These are phyloP conservation scores for Drosophila mercatorum DNA, from an alignment of 2,888 invertebrate species.

Conservation along the genomic window DNA sequence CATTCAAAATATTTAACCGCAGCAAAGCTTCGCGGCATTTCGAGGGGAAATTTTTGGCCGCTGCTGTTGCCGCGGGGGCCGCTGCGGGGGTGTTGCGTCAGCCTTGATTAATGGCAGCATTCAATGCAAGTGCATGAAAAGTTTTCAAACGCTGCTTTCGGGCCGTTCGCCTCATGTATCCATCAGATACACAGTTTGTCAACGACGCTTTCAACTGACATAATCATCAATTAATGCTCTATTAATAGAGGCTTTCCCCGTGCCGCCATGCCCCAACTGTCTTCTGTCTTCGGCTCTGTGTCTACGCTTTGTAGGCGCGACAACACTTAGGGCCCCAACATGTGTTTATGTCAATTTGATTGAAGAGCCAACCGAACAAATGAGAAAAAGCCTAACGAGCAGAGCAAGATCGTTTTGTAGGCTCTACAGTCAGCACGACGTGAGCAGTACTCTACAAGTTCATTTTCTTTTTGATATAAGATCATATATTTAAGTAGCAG, in stretches of 20 bases:
- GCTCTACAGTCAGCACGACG: not conserved
- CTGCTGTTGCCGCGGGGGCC: not conserved
- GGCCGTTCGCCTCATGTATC: slow-evolving; percentile 52
- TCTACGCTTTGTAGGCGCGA: slow-evolving; percentile 46
- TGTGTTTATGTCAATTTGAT: slow-evolving; percentile 78
- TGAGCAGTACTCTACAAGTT: not conserved
- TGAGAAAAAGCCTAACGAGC: slow-evolving; percentile 32
- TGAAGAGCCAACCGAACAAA: slow-evolving; percentile 55
- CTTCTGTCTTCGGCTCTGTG: slow-evolving; percentile 6
- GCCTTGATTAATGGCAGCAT: slow-evolving; percentile 72
- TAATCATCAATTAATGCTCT: slow-evolving; percentile 83
- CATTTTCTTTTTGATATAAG: too few relatives aligned
- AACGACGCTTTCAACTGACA: slow-evolving; percentile 82
- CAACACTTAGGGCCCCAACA: slow-evolving; percentile 74
- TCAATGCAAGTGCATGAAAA: slow-evolving; percentile 72
- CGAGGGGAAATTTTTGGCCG: not conserved
- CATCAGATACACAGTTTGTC: slow-evolving; percentile 78
- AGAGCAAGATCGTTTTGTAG: not conserved
- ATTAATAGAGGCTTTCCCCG: slow-evolving; percentile 72
- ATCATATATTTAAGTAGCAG: too few relatives aligned
- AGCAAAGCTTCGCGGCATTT: slow-evolving; percentile 41
- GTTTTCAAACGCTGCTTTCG: slow-evolving; percentile 36
- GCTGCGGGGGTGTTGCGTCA: slow-evolving; percentile 5
- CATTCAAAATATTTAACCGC: slow-evolving; percentile 82
- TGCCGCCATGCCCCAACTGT: slow-evolving; percentile 3